phyloP scores from a whole-genome alignment of 2,888 invertebrate genomes.

The Troglohyphantes excavatus region DNA sequence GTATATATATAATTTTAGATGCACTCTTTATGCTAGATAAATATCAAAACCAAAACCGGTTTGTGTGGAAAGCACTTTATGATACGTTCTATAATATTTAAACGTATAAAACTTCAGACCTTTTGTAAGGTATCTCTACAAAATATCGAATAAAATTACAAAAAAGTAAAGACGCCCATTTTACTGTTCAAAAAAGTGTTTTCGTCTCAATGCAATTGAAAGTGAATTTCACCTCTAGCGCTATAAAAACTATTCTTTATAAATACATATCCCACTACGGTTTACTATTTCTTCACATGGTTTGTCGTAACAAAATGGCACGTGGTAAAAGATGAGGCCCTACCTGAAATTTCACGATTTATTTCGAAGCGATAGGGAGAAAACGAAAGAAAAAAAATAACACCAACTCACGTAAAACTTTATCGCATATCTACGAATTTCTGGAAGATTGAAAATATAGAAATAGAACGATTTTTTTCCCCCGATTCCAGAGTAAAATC shows the following conservation, averaged over 20 bases:
- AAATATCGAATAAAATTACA: no score
- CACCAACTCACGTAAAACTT: constrained; percentile 64
- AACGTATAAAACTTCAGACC: no score
- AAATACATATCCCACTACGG: constrained; percentile 40
- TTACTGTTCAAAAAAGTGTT: no score
- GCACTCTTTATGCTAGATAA: no score
- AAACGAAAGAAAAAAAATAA: constrained; percentile 25
- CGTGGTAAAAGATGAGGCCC: constrained; percentile 41
- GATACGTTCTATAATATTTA: no score
- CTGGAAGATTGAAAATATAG: constrained; percentile 24
- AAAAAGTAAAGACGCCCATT: no score
- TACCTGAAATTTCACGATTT: constrained; percentile 57
- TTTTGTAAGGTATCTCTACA: no score
- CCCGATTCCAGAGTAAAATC: background rate
- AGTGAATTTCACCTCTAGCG: constrained; percentile 37
- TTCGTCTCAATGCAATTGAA: constrained; percentile 40
- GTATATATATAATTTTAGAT: no score
- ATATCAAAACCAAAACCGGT: no score
- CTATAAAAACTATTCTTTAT: constrained; percentile 27
- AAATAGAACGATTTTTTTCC: constrained; percentile 13
- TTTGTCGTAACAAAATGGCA: constrained; percentile 40
- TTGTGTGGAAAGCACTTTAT: no score
- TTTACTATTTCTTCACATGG: constrained; percentile 21
- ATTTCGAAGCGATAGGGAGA: constrained; percentile 39
- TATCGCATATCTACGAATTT: constrained; percentile 46